Evolutionary conservation across 2,113 vertebrate genomes (phyloP).

Genomic region (Chloropsis hardwickii): DNA sequence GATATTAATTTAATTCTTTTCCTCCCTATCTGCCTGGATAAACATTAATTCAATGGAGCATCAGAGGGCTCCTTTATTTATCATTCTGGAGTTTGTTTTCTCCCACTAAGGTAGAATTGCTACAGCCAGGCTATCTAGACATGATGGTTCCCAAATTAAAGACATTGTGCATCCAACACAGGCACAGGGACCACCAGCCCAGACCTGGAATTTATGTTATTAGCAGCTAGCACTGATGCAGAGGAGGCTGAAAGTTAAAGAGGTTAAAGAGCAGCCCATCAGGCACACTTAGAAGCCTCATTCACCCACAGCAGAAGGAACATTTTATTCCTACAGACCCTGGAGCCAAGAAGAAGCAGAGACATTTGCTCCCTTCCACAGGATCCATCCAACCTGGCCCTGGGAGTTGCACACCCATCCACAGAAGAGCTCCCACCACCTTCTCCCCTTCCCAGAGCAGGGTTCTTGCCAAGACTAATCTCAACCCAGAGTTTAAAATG

Average conservation of each 20-base stretch:
- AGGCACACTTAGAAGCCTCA: background rate
- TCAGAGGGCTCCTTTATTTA: background rate
- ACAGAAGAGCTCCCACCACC: background rate
- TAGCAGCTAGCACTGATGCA: fast-evolving
- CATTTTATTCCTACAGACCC: background rate
- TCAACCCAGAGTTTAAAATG: slow-evolving; percentile 21
- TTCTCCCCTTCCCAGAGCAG: background rate
- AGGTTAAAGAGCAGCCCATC: background rate
- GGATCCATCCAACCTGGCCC: background rate
- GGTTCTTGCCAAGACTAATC: background rate
- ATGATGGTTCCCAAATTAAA: background rate
- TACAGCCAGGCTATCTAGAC: background rate
- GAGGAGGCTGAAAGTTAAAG: background rate
- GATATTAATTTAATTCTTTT: slow-evolving; percentile 67
- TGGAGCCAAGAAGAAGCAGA: background rate
- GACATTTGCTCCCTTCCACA: background rate
- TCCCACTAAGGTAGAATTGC: background rate
- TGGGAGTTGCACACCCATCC: background rate
- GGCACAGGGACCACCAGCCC: background rate
- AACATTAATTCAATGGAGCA: slow-evolving; percentile 50
- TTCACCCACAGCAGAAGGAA: background rate
- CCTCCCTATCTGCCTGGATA: slow-evolving; percentile 41
- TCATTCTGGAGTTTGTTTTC: slow-evolving; percentile 16
- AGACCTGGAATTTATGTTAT: background rate
- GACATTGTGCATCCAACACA: background rate